These are phyloP conservation scores for Poeciliopsis retropinna DNA, from an alignment of 2,113 vertebrate species.

Conservation along the genomic window DNA sequence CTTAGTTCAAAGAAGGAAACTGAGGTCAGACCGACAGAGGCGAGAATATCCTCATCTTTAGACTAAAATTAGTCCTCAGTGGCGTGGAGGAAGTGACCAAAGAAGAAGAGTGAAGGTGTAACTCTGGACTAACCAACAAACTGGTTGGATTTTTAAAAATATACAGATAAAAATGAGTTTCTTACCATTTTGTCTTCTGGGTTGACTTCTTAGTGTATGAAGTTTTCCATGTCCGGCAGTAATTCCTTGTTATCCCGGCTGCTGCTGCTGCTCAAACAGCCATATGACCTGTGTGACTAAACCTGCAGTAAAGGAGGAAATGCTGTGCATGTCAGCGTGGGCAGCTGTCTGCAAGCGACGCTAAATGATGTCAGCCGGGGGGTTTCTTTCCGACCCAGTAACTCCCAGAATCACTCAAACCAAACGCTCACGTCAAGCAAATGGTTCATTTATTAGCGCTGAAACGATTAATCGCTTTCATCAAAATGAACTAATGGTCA, in stretches of 20 bases:
- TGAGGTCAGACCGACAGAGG: constrained; percentile 1
- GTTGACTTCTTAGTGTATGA: constrained; percentile 16
- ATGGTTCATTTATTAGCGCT: neutral
- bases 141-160: neutral
- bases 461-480: no score
- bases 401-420: neutral
- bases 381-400: neutral
- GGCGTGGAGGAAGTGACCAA: constrained; percentile 15
- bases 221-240: constrained; percentile 45
- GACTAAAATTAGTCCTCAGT: neutral
- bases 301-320: constrained; percentile 63
- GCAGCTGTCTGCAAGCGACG: constrained; percentile 11
- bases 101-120: neutral
- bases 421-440: neutral
- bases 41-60: neutral
- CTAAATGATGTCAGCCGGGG: neutral
- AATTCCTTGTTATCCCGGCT: constrained; percentile 19
- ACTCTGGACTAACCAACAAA: neutral
- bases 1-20: neutral
- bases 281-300: constrained; percentile 27
- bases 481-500: no score
- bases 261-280: constrained; percentile 4
- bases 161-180: neutral
- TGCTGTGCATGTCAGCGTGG: constrained; percentile 19
- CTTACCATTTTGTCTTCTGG: constrained; percentile 67